A percentile compares a stretch with the other conserved stretches of the same genome.
Evolutionary conservation across 2,113 vertebrate genomes (phyloP).

Genomic region (Malurus melanocephalus): DNA sequence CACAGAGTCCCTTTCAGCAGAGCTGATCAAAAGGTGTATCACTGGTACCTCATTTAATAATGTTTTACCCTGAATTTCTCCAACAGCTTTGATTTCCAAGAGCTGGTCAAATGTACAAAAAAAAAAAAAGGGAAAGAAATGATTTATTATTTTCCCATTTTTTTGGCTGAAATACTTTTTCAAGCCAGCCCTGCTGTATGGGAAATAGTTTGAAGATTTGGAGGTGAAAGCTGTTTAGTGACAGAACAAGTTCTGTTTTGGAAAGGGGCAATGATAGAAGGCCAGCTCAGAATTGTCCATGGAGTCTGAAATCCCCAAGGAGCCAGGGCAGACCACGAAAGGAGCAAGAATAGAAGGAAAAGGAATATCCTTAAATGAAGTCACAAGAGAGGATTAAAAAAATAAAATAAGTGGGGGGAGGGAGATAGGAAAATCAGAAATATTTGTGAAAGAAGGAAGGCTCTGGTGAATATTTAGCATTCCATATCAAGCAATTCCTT

Average conservation of each 20-base stretch:
- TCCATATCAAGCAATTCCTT: background rate
- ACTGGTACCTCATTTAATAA: background rate
- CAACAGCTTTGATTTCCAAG: background rate
- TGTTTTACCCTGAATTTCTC: background rate
- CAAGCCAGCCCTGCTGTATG: background rate
- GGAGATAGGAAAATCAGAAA: fast-evolving
- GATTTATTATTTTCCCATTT: background rate
- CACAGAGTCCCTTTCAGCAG: background rate
- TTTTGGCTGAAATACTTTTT: background rate
- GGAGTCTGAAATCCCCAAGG: background rate
- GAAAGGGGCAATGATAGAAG: background rate
- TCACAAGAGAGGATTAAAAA: background rate
- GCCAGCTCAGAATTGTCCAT: background rate
- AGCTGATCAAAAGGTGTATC: conserved; percentile 6
- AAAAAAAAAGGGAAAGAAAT: background rate
- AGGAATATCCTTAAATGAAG: background rate
- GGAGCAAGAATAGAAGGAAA: background rate
- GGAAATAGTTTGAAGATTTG: background rate
- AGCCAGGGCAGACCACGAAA: background rate
- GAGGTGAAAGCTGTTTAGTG: background rate
- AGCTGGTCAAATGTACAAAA: background rate
- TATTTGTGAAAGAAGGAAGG: background rate
- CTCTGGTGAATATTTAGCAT: background rate
- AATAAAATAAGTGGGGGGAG: fast-evolving
- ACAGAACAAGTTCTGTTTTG: background rate